phyloP scores from a whole-genome alignment of 2,113 vertebrate genomes.

The Pycnonotus jocosus region DNA sequence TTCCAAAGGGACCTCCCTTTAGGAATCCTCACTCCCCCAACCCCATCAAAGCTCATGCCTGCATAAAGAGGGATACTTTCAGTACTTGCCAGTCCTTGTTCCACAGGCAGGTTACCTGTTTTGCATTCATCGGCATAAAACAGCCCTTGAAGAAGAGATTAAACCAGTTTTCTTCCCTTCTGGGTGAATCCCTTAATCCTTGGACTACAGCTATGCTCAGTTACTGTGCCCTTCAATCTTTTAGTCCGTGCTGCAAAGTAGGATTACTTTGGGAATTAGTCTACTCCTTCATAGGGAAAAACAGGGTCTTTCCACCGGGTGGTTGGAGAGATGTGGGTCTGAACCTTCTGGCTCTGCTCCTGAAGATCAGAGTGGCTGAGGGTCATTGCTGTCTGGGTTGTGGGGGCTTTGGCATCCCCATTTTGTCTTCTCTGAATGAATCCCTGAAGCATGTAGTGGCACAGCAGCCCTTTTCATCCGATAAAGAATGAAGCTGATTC shows the following conservation, averaged over 20 bases:
- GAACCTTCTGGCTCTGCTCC: neutral
- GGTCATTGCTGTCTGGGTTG: neutral
- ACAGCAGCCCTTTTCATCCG: neutral
- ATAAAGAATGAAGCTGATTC: neutral
- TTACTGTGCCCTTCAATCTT: neutral
- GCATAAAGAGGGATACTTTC: neutral
- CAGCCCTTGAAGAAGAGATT: neutral
- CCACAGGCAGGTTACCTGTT: neutral
- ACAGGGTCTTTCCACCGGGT: neutral
- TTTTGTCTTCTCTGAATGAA: neutral
- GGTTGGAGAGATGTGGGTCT: neutral
- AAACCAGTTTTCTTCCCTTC: neutral
- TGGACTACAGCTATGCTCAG: neutral
- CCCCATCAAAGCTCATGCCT: neutral
- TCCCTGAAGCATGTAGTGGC: neutral
- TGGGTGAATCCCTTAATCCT: neutral
- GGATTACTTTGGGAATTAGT: neutral
- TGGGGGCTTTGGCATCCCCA: neutral
- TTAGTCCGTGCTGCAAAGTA: neutral
- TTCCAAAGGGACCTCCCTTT: neutral
- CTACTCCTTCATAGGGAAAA: neutral
- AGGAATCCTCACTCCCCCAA: neutral
- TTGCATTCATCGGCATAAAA: conserved; percentile 1
- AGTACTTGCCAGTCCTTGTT: neutral
- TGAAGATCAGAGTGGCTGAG: neutral